These are phyloP conservation scores for Drosophila bifasciata DNA, from an alignment of 1,140 invertebrate species.

Conservation along the genomic window DNA sequence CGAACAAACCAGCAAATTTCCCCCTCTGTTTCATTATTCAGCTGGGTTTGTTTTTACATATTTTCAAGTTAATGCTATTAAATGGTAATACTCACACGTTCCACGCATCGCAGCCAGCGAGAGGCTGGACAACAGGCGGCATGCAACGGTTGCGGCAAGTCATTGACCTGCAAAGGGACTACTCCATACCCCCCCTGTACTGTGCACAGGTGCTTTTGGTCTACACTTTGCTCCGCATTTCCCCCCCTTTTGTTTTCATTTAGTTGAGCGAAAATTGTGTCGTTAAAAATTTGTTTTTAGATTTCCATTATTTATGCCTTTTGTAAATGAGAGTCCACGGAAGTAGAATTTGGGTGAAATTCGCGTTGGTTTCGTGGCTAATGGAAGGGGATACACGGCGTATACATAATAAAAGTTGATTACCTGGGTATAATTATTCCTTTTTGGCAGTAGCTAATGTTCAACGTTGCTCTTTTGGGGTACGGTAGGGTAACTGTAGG, in stretches of 20 bases:
- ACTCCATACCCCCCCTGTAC: neutral
- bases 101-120: slow-evolving; percentile 12
- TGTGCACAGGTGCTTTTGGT: slow-evolving; percentile 29
- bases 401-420: no score
- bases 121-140: neutral
- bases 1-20: slow-evolving; percentile 10
- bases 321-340: slow-evolving; percentile 42
- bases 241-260: slow-evolving; percentile 34
- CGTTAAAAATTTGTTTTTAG: slow-evolving; percentile 58
- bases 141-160: neutral
- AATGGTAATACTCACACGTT: slow-evolving; percentile 67
- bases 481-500: no score
- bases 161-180: slow-evolving; percentile 15
- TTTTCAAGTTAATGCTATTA: slow-evolving; percentile 70
- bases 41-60: slow-evolving; percentile 51
- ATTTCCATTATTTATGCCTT: slow-evolving; percentile 64
- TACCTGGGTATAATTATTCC: no score
- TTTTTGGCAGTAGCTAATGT: no score
- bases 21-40: slow-evolving; percentile 36
- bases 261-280: slow-evolving; percentile 53
- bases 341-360: neutral
- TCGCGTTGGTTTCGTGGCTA: neutral
- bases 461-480: no score
- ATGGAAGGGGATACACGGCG: no score
- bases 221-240: neutral